Base-by-base conservation (phyloP, 2,113 vertebrate species). In the Camelus bactrianus region DNA sequence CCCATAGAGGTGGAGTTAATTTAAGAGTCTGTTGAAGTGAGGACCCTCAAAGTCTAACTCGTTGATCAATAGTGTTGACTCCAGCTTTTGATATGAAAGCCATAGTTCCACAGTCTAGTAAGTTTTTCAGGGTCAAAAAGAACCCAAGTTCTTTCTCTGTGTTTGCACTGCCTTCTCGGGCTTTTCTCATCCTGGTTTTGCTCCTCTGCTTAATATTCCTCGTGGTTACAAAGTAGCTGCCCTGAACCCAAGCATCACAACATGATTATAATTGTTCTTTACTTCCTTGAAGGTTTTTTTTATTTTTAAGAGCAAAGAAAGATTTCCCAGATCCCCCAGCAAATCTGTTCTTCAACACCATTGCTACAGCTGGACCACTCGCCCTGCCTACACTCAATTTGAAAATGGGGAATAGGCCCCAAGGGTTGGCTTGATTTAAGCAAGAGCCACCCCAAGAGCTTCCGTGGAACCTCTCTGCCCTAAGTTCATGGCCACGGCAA, bases 111-210 rank as follows among this genome's bases (percentile, higher is more conserved):
- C 3, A 14, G 54, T 46, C 80, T 19, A 20, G 2, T 35, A 19
- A 35, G 8, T 19, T 58, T 64, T 70, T 60, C n/a, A 7, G 8
- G 58, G 60, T 30, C 58, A n/a, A 8, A 14, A 46, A 19, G 19
- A 24, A 1, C 52, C 3, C 6, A 10, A 14, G 11, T 35, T 3
- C 5, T 5, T 10, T 48, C 3, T 4, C 6, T 14, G 1, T 2
- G 35, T 64, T 22, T 48, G 6, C 14, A 35, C 79, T 16, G 2
- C 13, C 10, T 35, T 73, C 50, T 54, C 35, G 2, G 11, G 35
- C 6, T 22, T 26, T 65, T n/a, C 81, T 81, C 26, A 12, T 15
- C 26, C 19, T 72, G 6, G 32, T 32, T 17, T 42, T 7, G 48
- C 10, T 46, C 14, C 58, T 84, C 2, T 11, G 5, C 17, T 32